Evolutionary conservation across 2,888 invertebrate species (phyloP), one percentile per base, ranked within the genome.

Genomic region (Tetheella fluctuosa): DNA sequence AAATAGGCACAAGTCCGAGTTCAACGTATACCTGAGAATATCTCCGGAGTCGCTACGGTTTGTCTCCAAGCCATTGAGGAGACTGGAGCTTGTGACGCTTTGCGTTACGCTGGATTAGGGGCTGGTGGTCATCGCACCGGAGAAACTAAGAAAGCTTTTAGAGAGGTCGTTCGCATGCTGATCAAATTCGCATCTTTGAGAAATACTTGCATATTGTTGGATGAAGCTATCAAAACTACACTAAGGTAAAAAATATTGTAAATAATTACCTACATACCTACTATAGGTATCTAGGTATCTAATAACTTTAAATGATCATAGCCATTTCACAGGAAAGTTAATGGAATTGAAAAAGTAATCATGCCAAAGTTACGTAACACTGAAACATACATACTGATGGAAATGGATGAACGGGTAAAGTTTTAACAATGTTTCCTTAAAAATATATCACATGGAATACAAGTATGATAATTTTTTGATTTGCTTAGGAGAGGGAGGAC

Each of bases 101-200:
- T 87, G 56, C 85, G 83, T 0, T 93, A 86, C 65, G 93, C 88
- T 0, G 93, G 90, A 1, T 83, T 91, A 0, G 90, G 85, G 1
- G 89, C 87, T 1, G 93, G 89, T 7, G 94, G 87, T 1, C 93
- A 87, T 63, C 91, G 87, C 71, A 94, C 86, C 1, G 78, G 76
- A 20, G 91, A 89, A 69, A 88, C 86, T 42, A 94, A 86, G 74
- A 90, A 81, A 70, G 90, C 84, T 23, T 94, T 91, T 75, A 81
- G 84, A 71, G 87, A 85, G 70, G 93, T 81, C 48, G 73, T 90
- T 1, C 75, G 79, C 52, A 84, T 91, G 8, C 80, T 94, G 0
- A 90, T 94, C 54, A 93, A 92, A 71, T 94, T 93, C 53, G 93
- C 94, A 0, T 93, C 94, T 0, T 83, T 93, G 64, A 83, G 91